Evolutionary conservation across 2,113 vertebrate species (phyloP).

Genomic region (Polypterus senegalus): DNA sequence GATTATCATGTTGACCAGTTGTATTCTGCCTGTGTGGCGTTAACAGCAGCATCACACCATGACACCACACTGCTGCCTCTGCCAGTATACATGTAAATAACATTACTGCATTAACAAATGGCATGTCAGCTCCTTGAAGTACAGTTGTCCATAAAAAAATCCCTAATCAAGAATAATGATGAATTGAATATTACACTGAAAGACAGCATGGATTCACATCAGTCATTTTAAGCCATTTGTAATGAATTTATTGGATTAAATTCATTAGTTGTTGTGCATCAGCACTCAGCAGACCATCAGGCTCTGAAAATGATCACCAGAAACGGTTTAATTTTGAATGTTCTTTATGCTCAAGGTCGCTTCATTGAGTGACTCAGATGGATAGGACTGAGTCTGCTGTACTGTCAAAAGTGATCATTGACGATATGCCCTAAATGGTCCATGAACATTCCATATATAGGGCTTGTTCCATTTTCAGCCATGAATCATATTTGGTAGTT

Average conservation of each 20-base stretch:
- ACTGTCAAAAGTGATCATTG: too few species aligned
- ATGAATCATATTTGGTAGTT: too few species aligned
- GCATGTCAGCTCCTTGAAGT: slow-evolving; percentile 9
- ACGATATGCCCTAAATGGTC: too few species aligned
- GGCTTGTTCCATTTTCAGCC: too few species aligned
- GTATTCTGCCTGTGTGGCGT: too few species aligned
- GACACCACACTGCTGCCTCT: too few species aligned
- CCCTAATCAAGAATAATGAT: neutral
- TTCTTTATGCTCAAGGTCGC: slow-evolving; percentile 11
- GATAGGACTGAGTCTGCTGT: neutral
- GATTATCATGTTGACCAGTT: too few species aligned
- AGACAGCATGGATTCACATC: neutral
- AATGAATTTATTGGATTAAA: neutral
- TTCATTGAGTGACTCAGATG: neutral
- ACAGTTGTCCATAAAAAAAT: slow-evolving; percentile 1
- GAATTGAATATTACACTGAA: slow-evolving; percentile 2
- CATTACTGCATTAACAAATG: slow-evolving; percentile 1
- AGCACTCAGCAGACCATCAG: too few species aligned
- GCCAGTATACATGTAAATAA: neutral
- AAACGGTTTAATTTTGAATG: neutral
- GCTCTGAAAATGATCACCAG: too few species aligned
- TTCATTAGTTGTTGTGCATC: too few species aligned
- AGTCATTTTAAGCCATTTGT: neutral
- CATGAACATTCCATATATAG: too few species aligned
- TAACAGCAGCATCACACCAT: too few species aligned